Base-by-base conservation (phyloP, 2,113 vertebrate genomes). In the Spilogale gracilis region DNA sequence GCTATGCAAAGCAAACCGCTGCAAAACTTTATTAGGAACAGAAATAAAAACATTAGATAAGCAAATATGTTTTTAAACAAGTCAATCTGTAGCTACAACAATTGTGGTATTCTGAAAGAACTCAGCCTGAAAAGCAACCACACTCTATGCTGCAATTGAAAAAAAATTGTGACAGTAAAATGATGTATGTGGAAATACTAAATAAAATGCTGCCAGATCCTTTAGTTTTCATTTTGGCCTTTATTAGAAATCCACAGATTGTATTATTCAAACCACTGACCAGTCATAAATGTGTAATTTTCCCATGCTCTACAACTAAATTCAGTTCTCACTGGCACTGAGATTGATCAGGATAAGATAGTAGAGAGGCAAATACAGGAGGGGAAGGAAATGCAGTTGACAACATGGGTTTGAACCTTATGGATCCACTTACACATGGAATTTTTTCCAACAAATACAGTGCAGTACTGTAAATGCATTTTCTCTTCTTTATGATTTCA, bases 51-150 rank as follows among this genome's bases (percentile, higher is more conserved):
- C 6, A 6, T 89, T 78, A 96, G 25, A 13, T 93, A 94, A 85
- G 45, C 90, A 73, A 90, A 17, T 74, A 74, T 78, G 8, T 18
- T 93, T 96, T 97, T 38, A 56, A 89, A 91, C 79, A 94, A 16
- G 27, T 56, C 89, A 71, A 78, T 93, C 5, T 78, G 16, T n/a
- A 80, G 3, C 63, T 94, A 32, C 25, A 65, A 94, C 58, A 97
- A 85, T 50, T 78, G 13, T 12, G 48, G 27, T 71, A 27, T 69
- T 89, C 65, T 89, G 32, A 79, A 91, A 83, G 43, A 65, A 52
- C 27, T 88, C 18, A 76, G 18, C 61, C 32, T 84, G 9, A 82
- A 94, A 91, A 82, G 13, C 10, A 87, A 12, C 1, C 52, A 94
- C 5, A 58, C 20, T 76, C 17, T 69, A 58, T 71, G 23, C 2